Conservation (phyloP, 2,888 invertebrate genomes). For the Drosophila mimetica region DNA sequence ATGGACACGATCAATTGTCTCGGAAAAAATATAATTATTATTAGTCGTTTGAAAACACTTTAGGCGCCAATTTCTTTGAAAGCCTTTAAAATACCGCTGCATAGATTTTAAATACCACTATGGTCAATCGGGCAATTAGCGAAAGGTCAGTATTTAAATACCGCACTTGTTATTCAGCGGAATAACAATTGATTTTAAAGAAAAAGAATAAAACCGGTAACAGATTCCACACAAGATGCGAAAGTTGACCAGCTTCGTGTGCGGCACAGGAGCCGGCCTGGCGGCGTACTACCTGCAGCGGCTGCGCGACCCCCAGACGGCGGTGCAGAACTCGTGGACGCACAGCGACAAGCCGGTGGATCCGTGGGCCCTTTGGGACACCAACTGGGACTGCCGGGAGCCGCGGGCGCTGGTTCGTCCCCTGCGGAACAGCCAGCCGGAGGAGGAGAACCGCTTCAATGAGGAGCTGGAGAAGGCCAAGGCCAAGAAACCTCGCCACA, state of each 20-base stretch:
- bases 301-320: slow-evolving; percentile 85
- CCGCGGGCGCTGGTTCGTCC: slow-evolving; percentile 90
- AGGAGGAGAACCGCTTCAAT: slow-evolving; percentile 89
- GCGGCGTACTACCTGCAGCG: slow-evolving; percentile 87
- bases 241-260: slow-evolving; percentile 84
- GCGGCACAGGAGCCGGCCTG: slow-evolving; percentile 89
- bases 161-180: neutral
- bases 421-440: slow-evolving; percentile 83
- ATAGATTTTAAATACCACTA: neutral
- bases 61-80: too few relatives aligned
- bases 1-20: too few relatives aligned
- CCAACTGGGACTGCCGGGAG: slow-evolving; percentile 95
- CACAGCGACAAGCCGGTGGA: slow-evolving; percentile 82
- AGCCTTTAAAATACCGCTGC: too few relatives aligned
- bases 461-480: slow-evolving; percentile 87
- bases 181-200: neutral
- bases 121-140: neutral
- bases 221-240: slow-evolving; percentile 46
- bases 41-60: too few relatives aligned
- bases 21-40: too few relatives aligned
- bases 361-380: slow-evolving; percentile 90
- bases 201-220: neutral
- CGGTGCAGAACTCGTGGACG: slow-evolving; percentile 89
- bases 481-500: slow-evolving; percentile 87
- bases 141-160: neutral